phyloP scores from a whole-genome alignment of 1,140 invertebrate species.

The Neodiprion fabricii region DNA sequence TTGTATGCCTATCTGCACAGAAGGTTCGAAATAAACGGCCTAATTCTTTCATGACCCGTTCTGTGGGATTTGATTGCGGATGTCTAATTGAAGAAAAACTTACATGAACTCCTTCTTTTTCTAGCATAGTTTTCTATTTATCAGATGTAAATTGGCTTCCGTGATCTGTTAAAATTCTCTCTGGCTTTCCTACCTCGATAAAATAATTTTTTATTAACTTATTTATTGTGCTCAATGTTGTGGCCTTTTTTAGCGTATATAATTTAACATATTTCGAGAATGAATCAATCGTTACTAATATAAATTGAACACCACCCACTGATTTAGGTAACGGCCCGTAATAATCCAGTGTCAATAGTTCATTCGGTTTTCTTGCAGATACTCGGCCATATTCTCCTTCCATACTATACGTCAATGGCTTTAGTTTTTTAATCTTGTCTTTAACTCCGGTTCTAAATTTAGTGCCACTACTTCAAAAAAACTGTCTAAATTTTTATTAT shows the following conservation, averaged over 20 bases:
- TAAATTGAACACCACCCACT: slow-evolving; percentile 31
- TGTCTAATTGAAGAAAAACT: slow-evolving; percentile 41
- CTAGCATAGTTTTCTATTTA: slow-evolving; percentile 31
- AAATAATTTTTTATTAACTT: slow-evolving; percentile 35
- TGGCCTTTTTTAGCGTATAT: slow-evolving; percentile 25
- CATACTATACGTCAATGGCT: slow-evolving; percentile 11
- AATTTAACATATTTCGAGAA: slow-evolving; percentile 39
- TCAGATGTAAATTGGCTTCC: slow-evolving; percentile 34
- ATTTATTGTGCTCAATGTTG: slow-evolving; percentile 10
- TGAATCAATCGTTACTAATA: slow-evolving; percentile 43
- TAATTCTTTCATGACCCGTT: slow-evolving; percentile 42
- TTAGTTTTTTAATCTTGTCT: slow-evolving; percentile 10
- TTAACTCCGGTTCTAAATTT: too few species aligned
- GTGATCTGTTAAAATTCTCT: slow-evolving; percentile 29
- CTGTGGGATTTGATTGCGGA: slow-evolving; percentile 39
- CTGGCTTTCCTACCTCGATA: slow-evolving; percentile 24
- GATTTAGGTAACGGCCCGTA: slow-evolving; percentile 37
- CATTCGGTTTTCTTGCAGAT: slow-evolving; percentile 27
- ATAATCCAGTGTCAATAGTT: slow-evolving; percentile 39
- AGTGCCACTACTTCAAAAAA: slow-evolving; percentile 6
- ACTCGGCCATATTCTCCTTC: slow-evolving; percentile 25
- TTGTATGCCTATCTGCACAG: slow-evolving; percentile 31
- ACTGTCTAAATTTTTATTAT: too few species aligned
- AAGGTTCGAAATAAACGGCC: slow-evolving; percentile 39
- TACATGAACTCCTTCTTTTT: slow-evolving; percentile 29